Evolutionary conservation across 1,140 invertebrate genomes (phyloP).

Genomic region (Drosophila pseudoananassae): DNA sequence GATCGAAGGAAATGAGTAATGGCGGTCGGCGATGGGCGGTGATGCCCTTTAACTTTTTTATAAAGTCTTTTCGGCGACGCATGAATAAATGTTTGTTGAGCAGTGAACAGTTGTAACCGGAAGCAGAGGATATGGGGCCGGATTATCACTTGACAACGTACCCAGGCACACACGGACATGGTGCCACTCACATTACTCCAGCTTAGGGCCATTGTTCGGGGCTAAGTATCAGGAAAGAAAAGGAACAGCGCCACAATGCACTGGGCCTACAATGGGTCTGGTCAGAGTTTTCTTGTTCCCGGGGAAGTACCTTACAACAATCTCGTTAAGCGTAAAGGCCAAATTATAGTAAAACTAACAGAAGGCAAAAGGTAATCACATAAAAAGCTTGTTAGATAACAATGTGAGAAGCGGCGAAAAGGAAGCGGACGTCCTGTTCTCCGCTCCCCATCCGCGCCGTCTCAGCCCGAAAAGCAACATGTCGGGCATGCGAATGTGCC

Average conservation of each 20-base stretch:
- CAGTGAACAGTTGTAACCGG: constrained; percentile 6
- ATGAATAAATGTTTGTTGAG: constrained; percentile 37
- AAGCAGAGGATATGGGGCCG: constrained; percentile 9
- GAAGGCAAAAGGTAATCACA: constrained; percentile 79
- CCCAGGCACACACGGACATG: constrained; percentile 6
- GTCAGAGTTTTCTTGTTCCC: constrained; percentile 49
- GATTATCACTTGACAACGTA: constrained; percentile 39
- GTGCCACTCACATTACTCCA: constrained; percentile 17
- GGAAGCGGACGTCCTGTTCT: constrained; percentile 55
- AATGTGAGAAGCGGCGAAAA: constrained; percentile 49
- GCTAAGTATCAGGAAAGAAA: constrained; percentile 39
- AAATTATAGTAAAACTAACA: constrained; percentile 82
- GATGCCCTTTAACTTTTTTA: constrained; percentile 1
- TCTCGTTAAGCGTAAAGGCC: constrained; percentile 80
- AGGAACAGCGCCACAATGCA: constrained; percentile 45
- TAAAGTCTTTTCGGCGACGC: background rate
- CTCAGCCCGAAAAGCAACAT: constrained; percentile 59
- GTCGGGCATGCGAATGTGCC: constrained; percentile 65
- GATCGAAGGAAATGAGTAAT: background rate
- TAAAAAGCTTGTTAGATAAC: constrained; percentile 80
- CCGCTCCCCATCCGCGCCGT: background rate
- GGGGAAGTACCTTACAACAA: constrained; percentile 66
- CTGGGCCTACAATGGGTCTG: constrained; percentile 12
- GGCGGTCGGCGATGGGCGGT: background rate
- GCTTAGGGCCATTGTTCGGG: constrained; percentile 35